Conservation (phyloP, 2,888 invertebrate species). For the Pollenia amentaria region DNA sequence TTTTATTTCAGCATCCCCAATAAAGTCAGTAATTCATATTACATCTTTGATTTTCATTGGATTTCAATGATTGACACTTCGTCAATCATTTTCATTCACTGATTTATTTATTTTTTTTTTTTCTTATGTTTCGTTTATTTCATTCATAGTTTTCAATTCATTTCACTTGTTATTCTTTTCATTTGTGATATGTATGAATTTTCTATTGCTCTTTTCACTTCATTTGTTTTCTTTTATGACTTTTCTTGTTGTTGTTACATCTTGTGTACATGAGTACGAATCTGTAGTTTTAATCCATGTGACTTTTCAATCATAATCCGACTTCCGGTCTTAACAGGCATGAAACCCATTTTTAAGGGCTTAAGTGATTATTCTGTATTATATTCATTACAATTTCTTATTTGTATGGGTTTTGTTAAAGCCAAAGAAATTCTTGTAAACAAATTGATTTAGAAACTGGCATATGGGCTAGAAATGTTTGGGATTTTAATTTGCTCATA, state of each 20-base stretch:
- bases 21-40: constrained; percentile 2
- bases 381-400: constrained; percentile 23
- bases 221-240: constrained; percentile 9
- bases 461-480: constrained; percentile 17
- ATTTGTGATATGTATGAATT: constrained; percentile 60
- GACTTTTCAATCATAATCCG: constrained; percentile 77
- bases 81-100: constrained; percentile 67
- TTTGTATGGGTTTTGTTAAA: not conserved
- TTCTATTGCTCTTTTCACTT: constrained; percentile 40
- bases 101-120: constrained; percentile 23
- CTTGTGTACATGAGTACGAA: not conserved
- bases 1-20: constrained; percentile 6
- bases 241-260: not conserved
- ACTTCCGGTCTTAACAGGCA: constrained; percentile 77
- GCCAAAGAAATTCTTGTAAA: constrained; percentile 5
- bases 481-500: not conserved
- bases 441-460: constrained; percentile 30
- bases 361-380: constrained; percentile 58
- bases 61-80: constrained; percentile 66
- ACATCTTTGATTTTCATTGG: constrained; percentile 37
- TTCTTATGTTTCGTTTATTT: not conserved
- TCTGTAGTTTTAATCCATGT: constrained; percentile 78
- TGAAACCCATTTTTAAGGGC: constrained; percentile 45
- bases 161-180: constrained; percentile 60
- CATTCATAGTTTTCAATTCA: constrained; percentile 58